phyloP scores from a whole-genome alignment of 1,140 invertebrate genomes.

The Dinothrombium tinctorium region DNA sequence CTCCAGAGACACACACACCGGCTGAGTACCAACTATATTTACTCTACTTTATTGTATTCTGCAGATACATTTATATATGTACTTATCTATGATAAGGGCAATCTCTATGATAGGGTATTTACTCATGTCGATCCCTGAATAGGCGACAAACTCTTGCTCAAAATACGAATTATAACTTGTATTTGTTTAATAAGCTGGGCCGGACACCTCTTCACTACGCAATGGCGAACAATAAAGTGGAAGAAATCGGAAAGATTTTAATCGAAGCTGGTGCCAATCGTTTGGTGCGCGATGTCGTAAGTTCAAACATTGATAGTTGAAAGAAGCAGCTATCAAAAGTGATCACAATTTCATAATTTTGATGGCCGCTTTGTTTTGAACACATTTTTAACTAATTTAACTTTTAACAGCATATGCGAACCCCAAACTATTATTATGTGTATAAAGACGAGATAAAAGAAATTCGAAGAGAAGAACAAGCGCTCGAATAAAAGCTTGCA shows the following conservation, averaged over 20 bases:
- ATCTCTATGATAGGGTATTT: too few relatives aligned
- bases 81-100: not conserved
- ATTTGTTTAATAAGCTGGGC: constrained; percentile 37
- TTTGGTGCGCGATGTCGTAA: constrained; percentile 49
- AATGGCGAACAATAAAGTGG: constrained; percentile 60
- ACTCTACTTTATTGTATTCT: not conserved
- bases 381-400: not conserved
- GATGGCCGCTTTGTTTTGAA: not conserved
- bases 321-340: not conserved
- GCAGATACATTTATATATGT: not conserved
- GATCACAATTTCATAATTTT: not conserved
- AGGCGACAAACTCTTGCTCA: too few relatives aligned
- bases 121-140: too few relatives aligned
- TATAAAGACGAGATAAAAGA: constrained; percentile 53
- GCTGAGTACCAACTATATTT: not conserved
- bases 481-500: too few relatives aligned
- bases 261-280: constrained; percentile 55
- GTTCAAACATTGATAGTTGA: constrained; percentile 4
- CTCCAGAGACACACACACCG: too few relatives aligned
- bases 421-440: constrained; percentile 75
- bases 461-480: constrained; percentile 12
- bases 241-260: constrained; percentile 45
- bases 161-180: too few relatives aligned
- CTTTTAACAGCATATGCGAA: constrained; percentile 38
- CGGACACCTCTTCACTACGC: constrained; percentile 64